phyloP scores from a whole-genome alignment of 2,797 vertebrate species.

The Thalassophryne amazonica region DNA sequence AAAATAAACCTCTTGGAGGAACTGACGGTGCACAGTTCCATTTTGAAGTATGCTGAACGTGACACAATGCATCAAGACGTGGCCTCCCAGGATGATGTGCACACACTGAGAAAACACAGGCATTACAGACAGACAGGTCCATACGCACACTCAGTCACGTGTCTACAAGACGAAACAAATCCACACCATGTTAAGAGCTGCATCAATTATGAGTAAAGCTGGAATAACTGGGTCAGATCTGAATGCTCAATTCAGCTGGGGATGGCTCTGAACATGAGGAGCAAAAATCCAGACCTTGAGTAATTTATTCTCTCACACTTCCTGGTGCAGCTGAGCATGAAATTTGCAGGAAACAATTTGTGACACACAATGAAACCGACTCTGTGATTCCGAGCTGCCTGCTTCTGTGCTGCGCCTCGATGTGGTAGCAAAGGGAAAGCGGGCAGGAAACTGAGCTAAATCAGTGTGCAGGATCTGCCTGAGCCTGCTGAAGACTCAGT shows the following conservation, averaged over 20 bases:
- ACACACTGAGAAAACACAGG: neutral
- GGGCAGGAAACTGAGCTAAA: conserved; percentile 15
- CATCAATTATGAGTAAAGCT: conserved; percentile 23
- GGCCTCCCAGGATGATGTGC: neutral
- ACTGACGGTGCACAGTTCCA: neutral
- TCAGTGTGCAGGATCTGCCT: conserved; percentile 17
- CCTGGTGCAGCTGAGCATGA: conserved; percentile 21
- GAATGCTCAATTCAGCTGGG: conserved; percentile 6
- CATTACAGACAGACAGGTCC: conserved; percentile 1
- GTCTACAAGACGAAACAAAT: neutral
- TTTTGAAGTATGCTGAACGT: neutral
- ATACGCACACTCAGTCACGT: neutral
- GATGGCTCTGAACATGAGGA: conserved; percentile 7
- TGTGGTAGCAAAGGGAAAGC: neutral
- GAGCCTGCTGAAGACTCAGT: conserved; percentile 7
- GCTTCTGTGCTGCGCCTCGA: conserved; percentile 8
- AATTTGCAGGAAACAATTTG: conserved; percentile 17
- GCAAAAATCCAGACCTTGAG: conserved; percentile 2
- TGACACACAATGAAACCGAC: conserved; percentile 10
- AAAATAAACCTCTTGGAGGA: too few species aligned
- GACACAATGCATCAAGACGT: neutral
- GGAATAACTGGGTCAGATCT: conserved; percentile 34
- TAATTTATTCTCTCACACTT: conserved; percentile 22
- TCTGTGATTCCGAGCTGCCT: conserved; percentile 22
- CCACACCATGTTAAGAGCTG: conserved; percentile 5